Conservation (phyloP, 2,113 vertebrate genomes). For the Megaleporinus macrocephalus region DNA sequence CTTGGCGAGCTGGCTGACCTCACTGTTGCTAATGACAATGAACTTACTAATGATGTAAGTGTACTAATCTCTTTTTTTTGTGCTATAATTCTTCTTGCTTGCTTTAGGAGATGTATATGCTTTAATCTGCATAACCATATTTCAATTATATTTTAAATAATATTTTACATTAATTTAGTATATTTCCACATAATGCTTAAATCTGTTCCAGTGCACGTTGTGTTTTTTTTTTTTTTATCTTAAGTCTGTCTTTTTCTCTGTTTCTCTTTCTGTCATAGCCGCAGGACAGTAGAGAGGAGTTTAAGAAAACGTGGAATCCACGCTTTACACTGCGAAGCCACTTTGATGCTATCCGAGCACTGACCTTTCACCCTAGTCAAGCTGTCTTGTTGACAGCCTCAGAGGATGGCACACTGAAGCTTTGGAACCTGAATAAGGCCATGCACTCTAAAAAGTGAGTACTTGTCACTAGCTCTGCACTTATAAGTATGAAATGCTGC, state of each 20-base stretch:
- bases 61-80: background rate
- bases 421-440: slow-evolving; percentile 94
- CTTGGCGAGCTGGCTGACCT: slow-evolving; percentile 92
- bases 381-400: slow-evolving; percentile 87
- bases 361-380: slow-evolving; percentile 89
- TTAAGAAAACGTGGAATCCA: slow-evolving; percentile 91
- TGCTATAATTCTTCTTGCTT: background rate
- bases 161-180: background rate
- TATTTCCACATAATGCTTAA: background rate
- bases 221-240: background rate
- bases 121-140: background rate
- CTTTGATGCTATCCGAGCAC: slow-evolving; percentile 87
- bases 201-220: background rate
- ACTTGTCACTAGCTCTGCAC: background rate
- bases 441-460: slow-evolving; percentile 89
- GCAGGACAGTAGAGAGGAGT: slow-evolving; percentile 86
- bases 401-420: slow-evolving; percentile 89
- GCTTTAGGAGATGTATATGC: background rate
- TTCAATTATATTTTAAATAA: too few species aligned
- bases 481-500: background rate
- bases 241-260: background rate
- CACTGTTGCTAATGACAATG: slow-evolving; percentile 92
- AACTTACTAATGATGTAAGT: slow-evolving; percentile 89
- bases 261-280: slow-evolving; percentile 67
- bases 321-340: slow-evolving; percentile 91